Conservation (phyloP, 2,113 vertebrate genomes). For the Panthera uncia region DNA sequence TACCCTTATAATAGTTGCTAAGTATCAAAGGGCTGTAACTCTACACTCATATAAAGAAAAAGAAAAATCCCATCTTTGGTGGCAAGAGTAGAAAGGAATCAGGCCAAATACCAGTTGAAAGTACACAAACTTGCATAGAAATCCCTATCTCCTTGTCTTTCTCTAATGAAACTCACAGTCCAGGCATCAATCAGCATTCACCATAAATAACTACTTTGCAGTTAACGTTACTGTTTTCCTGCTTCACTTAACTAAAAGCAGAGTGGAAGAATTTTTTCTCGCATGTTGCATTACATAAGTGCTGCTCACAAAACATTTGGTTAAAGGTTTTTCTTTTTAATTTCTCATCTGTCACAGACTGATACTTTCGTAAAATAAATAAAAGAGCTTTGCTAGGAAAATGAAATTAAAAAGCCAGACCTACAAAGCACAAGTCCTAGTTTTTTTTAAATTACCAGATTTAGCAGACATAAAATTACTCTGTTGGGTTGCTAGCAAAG, state of each 20-base stretch:
- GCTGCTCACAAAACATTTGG: background rate
- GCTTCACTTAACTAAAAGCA: slow-evolving; percentile 47
- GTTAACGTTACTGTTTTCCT: background rate
- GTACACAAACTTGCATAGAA: too few species aligned
- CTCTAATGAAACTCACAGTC: too few species aligned
- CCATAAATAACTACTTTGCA: background rate
- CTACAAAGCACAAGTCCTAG: background rate
- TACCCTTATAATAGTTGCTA: too few species aligned
- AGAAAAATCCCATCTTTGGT: too few species aligned
- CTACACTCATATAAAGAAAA: too few species aligned
- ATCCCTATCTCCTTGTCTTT: too few species aligned
- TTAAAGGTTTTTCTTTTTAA: slow-evolving; percentile 30
- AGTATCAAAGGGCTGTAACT: too few species aligned
- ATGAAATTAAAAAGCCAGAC: background rate
- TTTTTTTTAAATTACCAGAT: background rate
- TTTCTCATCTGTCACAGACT: background rate
- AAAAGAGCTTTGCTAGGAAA: slow-evolving; percentile 10
- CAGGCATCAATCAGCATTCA: too few species aligned
- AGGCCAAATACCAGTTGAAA: too few species aligned
- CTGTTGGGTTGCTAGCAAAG: background rate
- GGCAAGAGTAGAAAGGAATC: too few species aligned
- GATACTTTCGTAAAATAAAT: slow-evolving; percentile 43
- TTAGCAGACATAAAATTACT: slow-evolving; percentile 24
- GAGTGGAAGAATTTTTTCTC: background rate
- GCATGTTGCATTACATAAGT: background rate